Conservation (phyloP, 2,888 invertebrate genomes). For the Galeopsomyia nigrocyanea region DNA sequence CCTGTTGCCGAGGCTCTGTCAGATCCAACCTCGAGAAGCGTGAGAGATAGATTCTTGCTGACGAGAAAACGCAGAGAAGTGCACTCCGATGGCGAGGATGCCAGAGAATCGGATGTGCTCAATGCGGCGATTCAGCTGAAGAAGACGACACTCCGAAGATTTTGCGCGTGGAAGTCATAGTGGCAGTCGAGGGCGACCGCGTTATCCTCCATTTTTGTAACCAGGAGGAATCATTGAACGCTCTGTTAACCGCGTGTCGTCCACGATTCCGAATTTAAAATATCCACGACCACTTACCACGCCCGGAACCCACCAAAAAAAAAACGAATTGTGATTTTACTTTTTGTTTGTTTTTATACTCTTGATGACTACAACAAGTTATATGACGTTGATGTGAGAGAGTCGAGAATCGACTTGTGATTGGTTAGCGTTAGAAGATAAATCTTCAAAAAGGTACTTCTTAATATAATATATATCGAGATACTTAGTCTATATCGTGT, state of each 20-base stretch:
- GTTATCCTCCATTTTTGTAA: conserved; percentile 61
- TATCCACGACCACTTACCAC: neutral
- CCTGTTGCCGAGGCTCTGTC: conserved; percentile 75
- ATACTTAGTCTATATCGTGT: conserved; percentile 13
- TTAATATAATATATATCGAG: conserved; percentile 1
- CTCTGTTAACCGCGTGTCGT: conserved; percentile 36
- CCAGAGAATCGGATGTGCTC: conserved; percentile 78
- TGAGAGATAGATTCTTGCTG: conserved; percentile 62
- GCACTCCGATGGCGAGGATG: conserved; percentile 67
- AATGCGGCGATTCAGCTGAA: conserved; percentile 83
- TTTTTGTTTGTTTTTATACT: conserved; percentile 33
- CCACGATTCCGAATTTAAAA: conserved; percentile 23
- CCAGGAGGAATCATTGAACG: conserved; percentile 53
- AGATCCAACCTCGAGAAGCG: conserved; percentile 73
- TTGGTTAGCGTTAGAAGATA: conserved; percentile 23
- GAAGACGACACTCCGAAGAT: conserved; percentile 82
- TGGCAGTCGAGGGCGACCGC: conserved; percentile 66
- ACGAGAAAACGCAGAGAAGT: conserved; percentile 64
- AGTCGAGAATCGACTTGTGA: conserved; percentile 15
- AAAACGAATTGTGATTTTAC: conserved; percentile 37
- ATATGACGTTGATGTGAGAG: conserved; percentile 8
- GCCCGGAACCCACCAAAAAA: conserved; percentile 2
- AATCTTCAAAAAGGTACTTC: conserved; percentile 13
- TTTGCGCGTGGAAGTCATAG: conserved; percentile 86
- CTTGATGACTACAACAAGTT: conserved; percentile 23